Conservation (phyloP, 92 coral and sea anemone genomes). For the Meandrina meandrites region DNA sequence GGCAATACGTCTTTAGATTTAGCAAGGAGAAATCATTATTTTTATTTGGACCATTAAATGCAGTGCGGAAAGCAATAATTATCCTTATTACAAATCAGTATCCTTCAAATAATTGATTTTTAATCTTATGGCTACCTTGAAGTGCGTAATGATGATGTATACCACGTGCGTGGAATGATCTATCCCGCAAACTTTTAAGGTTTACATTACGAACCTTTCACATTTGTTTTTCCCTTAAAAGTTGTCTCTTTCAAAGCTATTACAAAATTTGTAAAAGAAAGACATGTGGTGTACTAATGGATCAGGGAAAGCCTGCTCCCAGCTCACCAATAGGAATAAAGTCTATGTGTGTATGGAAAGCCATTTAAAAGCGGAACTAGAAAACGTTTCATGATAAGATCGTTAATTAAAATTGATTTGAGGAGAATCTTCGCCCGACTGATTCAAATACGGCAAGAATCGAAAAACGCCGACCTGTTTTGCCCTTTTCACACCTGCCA, state of each 20-base stretch:
- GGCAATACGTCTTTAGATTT: conserved; percentile 93
- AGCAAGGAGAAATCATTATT: conserved; percentile 86
- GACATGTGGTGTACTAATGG: not conserved
- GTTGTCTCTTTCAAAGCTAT: not conserved
- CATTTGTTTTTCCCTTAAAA: not conserved
- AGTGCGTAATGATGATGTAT: not conserved
- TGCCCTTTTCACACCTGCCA: too few species aligned
- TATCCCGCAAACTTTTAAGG: not conserved
- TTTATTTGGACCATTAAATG: conserved; percentile 84
- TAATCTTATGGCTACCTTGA: not conserved
- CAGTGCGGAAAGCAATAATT: conserved; percentile 78
- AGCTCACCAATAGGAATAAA: not conserved
- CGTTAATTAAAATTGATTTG: too few species aligned
- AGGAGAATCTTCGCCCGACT: too few species aligned
- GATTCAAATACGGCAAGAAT: too few species aligned
- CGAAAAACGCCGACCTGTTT: too few species aligned
- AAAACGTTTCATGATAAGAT: too few species aligned
- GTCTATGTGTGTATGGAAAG: not conserved
- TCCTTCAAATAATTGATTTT: conserved; percentile 62
- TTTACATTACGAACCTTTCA: not conserved
- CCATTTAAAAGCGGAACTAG: not conserved
- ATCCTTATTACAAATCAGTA: conserved; percentile 93
- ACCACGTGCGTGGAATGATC: not conserved
- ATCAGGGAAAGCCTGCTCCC: not conserved
- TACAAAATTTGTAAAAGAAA: not conserved